phyloP scores from a whole-genome alignment of 2,113 vertebrate genomes.

The Potamarius usumacintae region DNA sequence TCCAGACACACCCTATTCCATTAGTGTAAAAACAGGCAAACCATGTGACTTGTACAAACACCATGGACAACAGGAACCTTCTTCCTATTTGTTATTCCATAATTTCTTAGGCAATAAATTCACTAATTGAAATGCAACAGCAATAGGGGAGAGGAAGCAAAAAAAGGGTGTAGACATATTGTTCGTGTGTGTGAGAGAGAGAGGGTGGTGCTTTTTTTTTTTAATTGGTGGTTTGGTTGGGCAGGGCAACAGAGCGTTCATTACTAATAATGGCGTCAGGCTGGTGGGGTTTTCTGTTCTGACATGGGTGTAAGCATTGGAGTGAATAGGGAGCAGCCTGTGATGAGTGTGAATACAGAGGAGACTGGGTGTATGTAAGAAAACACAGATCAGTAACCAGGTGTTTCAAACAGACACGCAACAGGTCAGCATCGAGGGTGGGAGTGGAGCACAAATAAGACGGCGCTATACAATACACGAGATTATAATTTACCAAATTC shows the following conservation, averaged over 20 bases:
- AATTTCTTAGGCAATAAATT: neutral
- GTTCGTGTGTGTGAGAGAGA: neutral
- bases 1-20: slow-evolving; percentile 69
- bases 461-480: neutral
- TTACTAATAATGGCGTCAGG: neutral
- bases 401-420: neutral
- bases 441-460: neutral
- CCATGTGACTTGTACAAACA: neutral
- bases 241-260: neutral
- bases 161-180: neutral
- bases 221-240: neutral
- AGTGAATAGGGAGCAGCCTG: neutral
- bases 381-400: neutral
- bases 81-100: neutral
- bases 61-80: neutral
- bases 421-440: neutral
- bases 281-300: neutral
- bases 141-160: neutral
- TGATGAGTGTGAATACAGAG: neutral
- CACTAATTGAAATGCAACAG: neutral
- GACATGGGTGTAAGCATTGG: neutral
- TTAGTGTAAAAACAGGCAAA: slow-evolving; percentile 43
- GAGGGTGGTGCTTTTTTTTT: neutral
- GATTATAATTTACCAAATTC: neutral
- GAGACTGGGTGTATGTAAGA: neutral